These are phyloP conservation scores for Chanos chanos DNA, from an alignment of 2,797 vertebrate genomes.

Conservation along the genomic window DNA sequence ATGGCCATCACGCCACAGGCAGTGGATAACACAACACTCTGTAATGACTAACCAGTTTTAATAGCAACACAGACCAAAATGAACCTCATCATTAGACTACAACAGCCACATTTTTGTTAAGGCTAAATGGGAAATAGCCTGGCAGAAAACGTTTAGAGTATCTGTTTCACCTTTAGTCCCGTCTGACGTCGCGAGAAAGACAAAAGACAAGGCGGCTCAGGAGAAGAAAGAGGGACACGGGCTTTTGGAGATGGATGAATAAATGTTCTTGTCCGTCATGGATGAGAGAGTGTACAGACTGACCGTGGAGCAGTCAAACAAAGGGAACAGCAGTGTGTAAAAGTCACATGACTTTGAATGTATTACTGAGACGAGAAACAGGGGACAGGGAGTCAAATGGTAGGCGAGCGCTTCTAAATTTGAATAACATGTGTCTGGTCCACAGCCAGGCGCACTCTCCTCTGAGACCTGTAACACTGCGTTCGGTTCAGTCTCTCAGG, in stretches of 20 bases:
- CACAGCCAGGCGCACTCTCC: too few species aligned
- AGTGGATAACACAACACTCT: too few species aligned
- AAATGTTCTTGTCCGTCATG: background rate
- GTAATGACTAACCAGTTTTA: too few species aligned
- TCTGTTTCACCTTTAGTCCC: too few species aligned
- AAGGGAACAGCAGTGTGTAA: conserved; percentile 60
- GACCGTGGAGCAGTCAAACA: conserved; percentile 56
- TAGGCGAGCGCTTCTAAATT: conserved; percentile 68
- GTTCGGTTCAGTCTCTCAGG: conserved; percentile 9
- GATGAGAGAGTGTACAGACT: conserved; percentile 2
- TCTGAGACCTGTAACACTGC: conserved; percentile 23
- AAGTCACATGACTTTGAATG: conserved; percentile 71
- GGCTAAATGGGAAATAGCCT: too few species aligned
- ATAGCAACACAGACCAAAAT: too few species aligned
- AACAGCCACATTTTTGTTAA: too few species aligned
- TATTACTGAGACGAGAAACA: conserved; percentile 43
- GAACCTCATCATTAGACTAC: too few species aligned
- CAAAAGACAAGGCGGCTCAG: conserved; percentile 15
- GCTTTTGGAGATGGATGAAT: conserved; percentile 12
- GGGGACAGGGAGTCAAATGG: conserved; percentile 44
- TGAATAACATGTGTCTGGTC: conserved; percentile 24
- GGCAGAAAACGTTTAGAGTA: too few species aligned
- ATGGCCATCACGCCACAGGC: too few species aligned
- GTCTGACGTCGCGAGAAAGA: too few species aligned
- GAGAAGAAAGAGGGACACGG: background rate